Percentiles rank a stretch among this genome's conserved stretches.
Conservation (phyloP, 2,797 vertebrate genomes). For the Acrossocheilus fasciatus region DNA sequence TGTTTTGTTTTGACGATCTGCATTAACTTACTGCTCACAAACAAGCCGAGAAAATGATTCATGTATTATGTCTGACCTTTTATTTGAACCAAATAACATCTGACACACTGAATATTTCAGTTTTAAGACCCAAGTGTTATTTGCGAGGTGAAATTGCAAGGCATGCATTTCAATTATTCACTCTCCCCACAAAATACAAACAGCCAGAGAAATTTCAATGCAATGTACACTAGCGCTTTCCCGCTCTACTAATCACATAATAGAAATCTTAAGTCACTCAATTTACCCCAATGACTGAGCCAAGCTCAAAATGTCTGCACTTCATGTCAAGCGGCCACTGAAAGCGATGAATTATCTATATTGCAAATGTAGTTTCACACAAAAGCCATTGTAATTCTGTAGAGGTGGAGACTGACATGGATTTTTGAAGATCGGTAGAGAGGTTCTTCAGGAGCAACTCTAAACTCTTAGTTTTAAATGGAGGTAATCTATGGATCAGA, state of each 20-base stretch:
- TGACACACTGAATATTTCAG: constrained; percentile 16
- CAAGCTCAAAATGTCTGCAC: constrained; percentile 1
- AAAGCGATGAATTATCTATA: constrained; percentile 15
- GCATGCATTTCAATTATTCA: constrained; percentile 36
- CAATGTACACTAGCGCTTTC: constrained; percentile 5
- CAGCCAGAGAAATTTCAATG: constrained; percentile 34
- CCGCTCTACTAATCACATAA: constrained; percentile 11
- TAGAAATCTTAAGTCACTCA: constrained; percentile 21
- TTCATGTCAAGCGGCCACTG: neutral
- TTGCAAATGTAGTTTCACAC: neutral
- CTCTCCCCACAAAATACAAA: constrained; percentile 21
- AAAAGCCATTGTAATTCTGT: constrained; percentile 20
- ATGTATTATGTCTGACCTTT: constrained; percentile 8
- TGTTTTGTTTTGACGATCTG: neutral
- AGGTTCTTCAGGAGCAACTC: neutral
- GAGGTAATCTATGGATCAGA: constrained; percentile 24
- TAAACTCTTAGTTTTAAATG: constrained; percentile 23
- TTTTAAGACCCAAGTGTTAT: constrained; percentile 33
- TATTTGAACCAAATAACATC: constrained; percentile 43
- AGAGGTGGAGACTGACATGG: neutral
- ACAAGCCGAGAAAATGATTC: constrained; percentile 17
- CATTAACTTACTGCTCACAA: neutral
- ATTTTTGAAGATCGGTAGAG: constrained; percentile 6
- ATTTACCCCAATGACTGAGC: constrained; percentile 16
- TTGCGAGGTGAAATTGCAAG: constrained; percentile 29